These are phyloP conservation scores for Pomacea maculata DNA, from an alignment of 1,140 invertebrate species.

Conservation along the genomic window DNA sequence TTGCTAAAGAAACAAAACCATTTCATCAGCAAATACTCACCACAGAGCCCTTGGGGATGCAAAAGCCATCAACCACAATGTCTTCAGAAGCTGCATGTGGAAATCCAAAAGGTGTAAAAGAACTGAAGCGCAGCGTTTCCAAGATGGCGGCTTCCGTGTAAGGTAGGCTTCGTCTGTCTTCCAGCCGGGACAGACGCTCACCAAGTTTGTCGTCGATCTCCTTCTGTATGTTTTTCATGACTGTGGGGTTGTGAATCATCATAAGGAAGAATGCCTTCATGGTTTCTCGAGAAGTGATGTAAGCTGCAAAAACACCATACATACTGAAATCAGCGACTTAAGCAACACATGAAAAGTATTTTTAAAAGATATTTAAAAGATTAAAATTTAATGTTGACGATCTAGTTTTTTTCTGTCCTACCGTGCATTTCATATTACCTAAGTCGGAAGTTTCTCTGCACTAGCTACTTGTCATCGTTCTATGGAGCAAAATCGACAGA, in stretches of 20 bases:
- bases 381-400: neutral
- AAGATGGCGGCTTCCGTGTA: slow-evolving; percentile 50
- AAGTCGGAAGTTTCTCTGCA: neutral
- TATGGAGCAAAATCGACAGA: no score
- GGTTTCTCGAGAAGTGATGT: slow-evolving; percentile 28
- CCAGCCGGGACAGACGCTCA: slow-evolving; percentile 5
- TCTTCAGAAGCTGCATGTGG: slow-evolving; percentile 22
- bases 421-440: neutral
- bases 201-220: slow-evolving; percentile 33
- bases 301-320: neutral
- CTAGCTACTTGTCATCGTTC: neutral
- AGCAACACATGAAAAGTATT: neutral
- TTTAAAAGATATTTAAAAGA: neutral
- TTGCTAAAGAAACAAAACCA: no score
- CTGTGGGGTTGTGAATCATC: slow-evolving; percentile 58
- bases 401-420: neutral
- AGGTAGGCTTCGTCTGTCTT: slow-evolving; percentile 33
- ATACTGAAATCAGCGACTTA: no score
- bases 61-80: slow-evolving; percentile 1
- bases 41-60: slow-evolving; percentile 20
- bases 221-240: slow-evolving; percentile 43
- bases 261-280: slow-evolving; percentile 35
- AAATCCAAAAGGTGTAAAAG: slow-evolving; percentile 59
- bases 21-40: neutral
- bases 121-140: slow-evolving; percentile 44